Evolutionary conservation across 2,888 invertebrate species (phyloP), one percentile per base, ranked within the genome.

Genomic region (Leptinotarsa haldemani): DNA sequence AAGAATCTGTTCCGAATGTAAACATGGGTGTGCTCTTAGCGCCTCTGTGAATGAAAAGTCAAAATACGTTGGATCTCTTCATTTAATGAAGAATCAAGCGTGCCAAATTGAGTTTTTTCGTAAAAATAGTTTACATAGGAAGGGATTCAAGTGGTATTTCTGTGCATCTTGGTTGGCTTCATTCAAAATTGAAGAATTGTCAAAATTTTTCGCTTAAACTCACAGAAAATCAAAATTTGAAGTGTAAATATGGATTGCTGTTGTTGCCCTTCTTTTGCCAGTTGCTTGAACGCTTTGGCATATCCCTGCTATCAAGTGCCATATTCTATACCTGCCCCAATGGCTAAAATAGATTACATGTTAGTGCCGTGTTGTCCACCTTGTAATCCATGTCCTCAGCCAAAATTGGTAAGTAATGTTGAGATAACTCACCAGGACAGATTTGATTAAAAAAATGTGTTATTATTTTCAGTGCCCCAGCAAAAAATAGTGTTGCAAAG

Each of bases 271-370:
- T 40, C 68, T 5, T 68, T 68, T 58, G 53, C 68, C 4, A 68
- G 68, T 46, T 68, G 68, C 47, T 40, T 68, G 47, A 68, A 68
- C 20, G 68, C 68, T 3, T 46, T 76, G 65, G 76, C 76, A 53
- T 66, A 66, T 30, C 76, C 76, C 1, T 76, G 76, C 68, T 76
- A 74, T 65, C 52, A 63, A 15, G 68, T 76, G 40, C 76, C 76
- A 40, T 76, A 76, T 52, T 9, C 52, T 16, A 52, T 70, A 40
- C 70, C 70, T 16, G 69, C 72, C 2, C 76, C 74, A 52, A 65
- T 71, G 65, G 68, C 65, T 1, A 74, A 69, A 69, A 71, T 74
- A 25, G 74, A 71, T 16, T 66, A 69, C 13, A 52, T 65, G 13
- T 65, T 74, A 47, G 63, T 74, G 16, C 74, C 74, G 0, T 74